These are phyloP conservation scores for Phymorhynchus buccinoides DNA, from an alignment of 1,140 invertebrate species.

Conservation along the genomic window DNA sequence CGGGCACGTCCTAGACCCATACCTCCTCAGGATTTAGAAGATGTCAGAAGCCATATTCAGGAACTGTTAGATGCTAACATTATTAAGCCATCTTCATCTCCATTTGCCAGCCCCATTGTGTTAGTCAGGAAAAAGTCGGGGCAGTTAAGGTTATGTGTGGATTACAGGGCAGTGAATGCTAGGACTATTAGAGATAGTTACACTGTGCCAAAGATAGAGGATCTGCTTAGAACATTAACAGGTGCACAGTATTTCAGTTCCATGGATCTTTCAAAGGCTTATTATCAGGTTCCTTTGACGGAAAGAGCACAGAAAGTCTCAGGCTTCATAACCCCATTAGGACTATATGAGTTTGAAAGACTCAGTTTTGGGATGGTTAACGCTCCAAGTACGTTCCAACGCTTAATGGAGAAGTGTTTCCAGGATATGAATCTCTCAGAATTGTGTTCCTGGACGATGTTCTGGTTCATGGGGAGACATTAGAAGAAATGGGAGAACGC, in stretches of 20 bases:
- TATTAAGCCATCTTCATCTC: neutral
- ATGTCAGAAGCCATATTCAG: neutral
- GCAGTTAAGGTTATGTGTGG: neutral
- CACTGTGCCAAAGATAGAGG: constrained; percentile 4
- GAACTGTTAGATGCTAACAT: neutral
- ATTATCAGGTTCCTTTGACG: constrained; percentile 14
- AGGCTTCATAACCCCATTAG: neutral
- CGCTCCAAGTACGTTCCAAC: neutral
- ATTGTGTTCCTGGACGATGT: neutral
- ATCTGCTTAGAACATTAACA: neutral
- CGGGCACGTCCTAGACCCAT: neutral
- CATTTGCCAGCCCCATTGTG: neutral
- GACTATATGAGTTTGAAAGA: neutral
- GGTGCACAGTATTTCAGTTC: neutral
- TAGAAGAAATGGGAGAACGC: constrained; percentile 4
- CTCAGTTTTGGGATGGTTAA: neutral
- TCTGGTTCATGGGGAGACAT: neutral
- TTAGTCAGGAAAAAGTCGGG: neutral
- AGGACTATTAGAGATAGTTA: neutral
- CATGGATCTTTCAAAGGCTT: constrained; percentile 5
- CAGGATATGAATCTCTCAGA: neutral
- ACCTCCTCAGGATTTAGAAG: neutral
- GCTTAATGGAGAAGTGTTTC: neutral
- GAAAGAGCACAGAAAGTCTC: neutral
- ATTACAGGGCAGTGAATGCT: neutral